Evolutionary conservation across 64 coral and sea anemone species (phyloP).

Genomic region (Platygyra sinensis): DNA sequence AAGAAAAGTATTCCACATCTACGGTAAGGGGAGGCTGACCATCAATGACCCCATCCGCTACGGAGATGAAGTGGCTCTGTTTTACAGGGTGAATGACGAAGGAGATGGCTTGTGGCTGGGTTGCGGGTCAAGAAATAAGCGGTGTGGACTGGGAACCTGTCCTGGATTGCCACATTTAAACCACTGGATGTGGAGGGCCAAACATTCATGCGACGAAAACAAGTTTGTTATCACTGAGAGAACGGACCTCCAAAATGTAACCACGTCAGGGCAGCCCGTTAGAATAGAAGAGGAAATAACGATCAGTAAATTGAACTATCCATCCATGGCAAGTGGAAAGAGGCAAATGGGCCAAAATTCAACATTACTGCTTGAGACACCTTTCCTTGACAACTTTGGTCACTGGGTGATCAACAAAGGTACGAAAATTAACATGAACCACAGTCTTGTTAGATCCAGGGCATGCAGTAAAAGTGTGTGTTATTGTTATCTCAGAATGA

Average conservation of each 20-base stretch:
- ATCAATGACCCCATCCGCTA: slow-evolving; percentile 17
- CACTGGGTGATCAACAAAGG: too few relatives aligned
- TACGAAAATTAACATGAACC: too few relatives aligned
- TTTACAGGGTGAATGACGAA: slow-evolving; percentile 19
- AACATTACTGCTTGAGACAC: too few relatives aligned
- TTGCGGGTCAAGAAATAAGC: neutral
- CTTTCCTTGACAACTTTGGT: too few relatives aligned
- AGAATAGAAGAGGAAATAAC: slow-evolving; percentile 1
- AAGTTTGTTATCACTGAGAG: slow-evolving; percentile 6
- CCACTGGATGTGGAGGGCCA: slow-evolving; percentile 2
- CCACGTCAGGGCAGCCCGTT: neutral
- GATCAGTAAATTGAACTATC: neutral
- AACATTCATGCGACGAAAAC: neutral
- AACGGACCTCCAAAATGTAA: neutral
- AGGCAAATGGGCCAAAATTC: too few relatives aligned
- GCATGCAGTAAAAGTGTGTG: too few relatives aligned
- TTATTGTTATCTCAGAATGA: too few relatives aligned
- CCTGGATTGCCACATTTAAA: slow-evolving; percentile 22
- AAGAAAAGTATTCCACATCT: slow-evolving; percentile 1
- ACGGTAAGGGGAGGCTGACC: neutral
- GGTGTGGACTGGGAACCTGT: slow-evolving; percentile 8
- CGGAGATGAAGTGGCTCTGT: slow-evolving; percentile 25
- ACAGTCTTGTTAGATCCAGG: too few relatives aligned
- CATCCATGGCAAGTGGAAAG: too few relatives aligned
- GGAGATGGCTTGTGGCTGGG: slow-evolving; percentile 11